Evolutionary conservation across 2,113 vertebrate genomes (phyloP), one percentile per base, ranked within the genome.

Genomic region (Halcyon senegalensis): DNA sequence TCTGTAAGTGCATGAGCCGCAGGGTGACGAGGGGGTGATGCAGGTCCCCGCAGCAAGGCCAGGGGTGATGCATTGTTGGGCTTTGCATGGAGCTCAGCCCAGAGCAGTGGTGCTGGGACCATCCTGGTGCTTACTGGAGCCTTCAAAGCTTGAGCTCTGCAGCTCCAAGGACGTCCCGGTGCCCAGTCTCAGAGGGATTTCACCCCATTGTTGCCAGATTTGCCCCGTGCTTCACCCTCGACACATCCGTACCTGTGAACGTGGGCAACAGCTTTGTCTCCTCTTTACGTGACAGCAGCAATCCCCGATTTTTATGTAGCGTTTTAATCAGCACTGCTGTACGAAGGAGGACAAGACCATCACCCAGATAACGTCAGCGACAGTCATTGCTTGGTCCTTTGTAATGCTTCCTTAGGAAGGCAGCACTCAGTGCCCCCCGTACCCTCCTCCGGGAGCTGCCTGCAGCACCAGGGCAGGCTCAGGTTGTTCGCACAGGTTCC

Each of bases 1-100:
- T 98, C 98, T 98, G 98, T 99, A 98, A 99, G 98, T 99, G 94
- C 69, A 60, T 1, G 58, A 72, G 76, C 43, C 1, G 1, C 18
- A 30, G 69, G 11, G n/a, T 4, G 51, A 59, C 31, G 56, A 51
- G 50, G 35, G 81, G 85, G 39, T 37, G 30, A 67, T 2, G 39
- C 55, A 19, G 85, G 30, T 85, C 48, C 58, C 15, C 1, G 4
- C 46, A 50, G 63, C 6, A 3, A 27, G 53, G 72, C 0, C 5
- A 17, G 7, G 41, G 39, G n/a, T 0, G 13, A 33, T 8, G 76
- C 4, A 31, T 31, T 69, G 60, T 50, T 0, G 1, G 13, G 80
- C 37, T 66, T 70, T 53, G 16, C 3, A 1, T 0, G 1, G 46
- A 48, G 60, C 88, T 78, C 68, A 53, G 87, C 53, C 58, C 53